Percentiles rank a stretch among this genome's conserved stretches.
These are phyloP conservation scores for Copsychus sechellarum DNA, from an alignment of 2,113 vertebrate genomes.

Conservation along the genomic window DNA sequence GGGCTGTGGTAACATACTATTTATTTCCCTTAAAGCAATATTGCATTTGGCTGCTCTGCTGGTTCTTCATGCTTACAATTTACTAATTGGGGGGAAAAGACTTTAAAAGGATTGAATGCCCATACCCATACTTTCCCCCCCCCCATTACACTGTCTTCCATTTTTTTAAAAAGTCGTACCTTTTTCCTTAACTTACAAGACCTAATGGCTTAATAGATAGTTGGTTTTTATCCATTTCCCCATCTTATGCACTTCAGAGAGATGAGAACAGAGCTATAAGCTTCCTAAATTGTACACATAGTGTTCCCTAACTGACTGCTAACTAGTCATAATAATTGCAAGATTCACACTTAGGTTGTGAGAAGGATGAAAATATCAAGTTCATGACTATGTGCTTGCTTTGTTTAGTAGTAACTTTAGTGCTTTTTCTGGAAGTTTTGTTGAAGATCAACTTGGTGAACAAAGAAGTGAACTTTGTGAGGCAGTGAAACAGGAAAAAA, in stretches of 20 bases:
- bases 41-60: neutral
- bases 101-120: neutral
- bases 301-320: neutral
- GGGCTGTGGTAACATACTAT: neutral
- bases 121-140: neutral
- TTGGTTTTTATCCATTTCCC: neutral
- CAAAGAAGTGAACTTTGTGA: neutral
- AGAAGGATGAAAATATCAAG: neutral
- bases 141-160: neutral
- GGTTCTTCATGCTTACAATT: neutral
- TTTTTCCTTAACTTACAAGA: neutral
- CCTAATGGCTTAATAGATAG: neutral
- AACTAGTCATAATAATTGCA: neutral
- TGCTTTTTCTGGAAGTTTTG: neutral
- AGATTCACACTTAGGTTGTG: neutral
- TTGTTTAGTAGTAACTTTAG: neutral
- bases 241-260: neutral
- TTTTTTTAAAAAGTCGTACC: accelerated
- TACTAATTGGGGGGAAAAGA: neutral
- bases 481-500: neutral
- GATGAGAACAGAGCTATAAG: neutral
- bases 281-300: neutral
- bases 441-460: neutral
- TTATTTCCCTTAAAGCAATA: neutral
- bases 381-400: neutral